Evolutionary conservation across 1,140 invertebrate genomes (phyloP), one percentile per base, ranked within the genome.

Genomic region (Acromyrmex heyeri): DNA sequence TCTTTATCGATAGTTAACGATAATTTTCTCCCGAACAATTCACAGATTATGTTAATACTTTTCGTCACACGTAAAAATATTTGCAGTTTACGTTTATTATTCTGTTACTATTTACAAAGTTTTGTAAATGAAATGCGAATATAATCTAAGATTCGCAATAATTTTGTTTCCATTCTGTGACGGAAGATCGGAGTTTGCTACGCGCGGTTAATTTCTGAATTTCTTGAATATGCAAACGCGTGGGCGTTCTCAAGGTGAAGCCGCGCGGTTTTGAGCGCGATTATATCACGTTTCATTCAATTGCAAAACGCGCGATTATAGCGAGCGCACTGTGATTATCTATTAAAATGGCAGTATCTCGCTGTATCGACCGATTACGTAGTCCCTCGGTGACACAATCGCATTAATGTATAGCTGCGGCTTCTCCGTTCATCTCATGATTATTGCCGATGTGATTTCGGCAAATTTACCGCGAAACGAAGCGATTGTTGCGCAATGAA

Each of bases 221-320:
- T 90, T 88, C 72, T 86, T 76, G 86, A 88, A 86, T 90, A 82
- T 73, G 69, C 78, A 67, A 67, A n/a, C 69, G 77, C 83, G 87
- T 90, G 72, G 88, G 88, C 70, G 69, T n/a, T n/a, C 27, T 86
- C 88, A 90, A 90, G 83, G 88, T 69, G 57, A 88, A 77, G 73
- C 75, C 57, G 78, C n/a, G 67, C 30, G 59, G 48, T 87, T 85
- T 78, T 53, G 27, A 69, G 50, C 61, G 53, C 59, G 65, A 55
- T 62, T 83, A 83, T 76, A 59, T 83, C 70, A 76, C 70, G 48
- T 85, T 77, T 85, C 30, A 85, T 64, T 85, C 70, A 77, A 85
- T 85, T 64, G 73, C 81, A 70, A 81, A 81, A 81, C 38, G 70
- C 70, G 24, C 61, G 55, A 86, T 87, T 86, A 75, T 75, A 78